Percentiles rank a stretch among this genome's conserved stretches.
Evolutionary conservation across 1,140 invertebrate species (phyloP).

Genomic region (Zaprionus vittiger): DNA sequence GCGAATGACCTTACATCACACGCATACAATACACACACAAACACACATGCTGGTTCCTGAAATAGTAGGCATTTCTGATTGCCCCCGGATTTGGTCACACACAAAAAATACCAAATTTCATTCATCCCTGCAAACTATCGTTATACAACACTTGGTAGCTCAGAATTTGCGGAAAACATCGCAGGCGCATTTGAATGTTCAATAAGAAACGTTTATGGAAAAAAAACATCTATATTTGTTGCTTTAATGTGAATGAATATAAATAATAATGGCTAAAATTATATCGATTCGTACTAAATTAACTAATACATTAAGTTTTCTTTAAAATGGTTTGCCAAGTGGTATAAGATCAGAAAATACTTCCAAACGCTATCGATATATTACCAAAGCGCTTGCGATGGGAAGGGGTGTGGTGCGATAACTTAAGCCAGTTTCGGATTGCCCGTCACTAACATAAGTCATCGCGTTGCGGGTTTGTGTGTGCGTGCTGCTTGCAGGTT

Average conservation of each 20-base stretch:
- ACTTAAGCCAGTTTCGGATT: conserved; percentile 36
- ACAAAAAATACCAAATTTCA: conserved; percentile 38
- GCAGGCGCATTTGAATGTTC: not conserved
- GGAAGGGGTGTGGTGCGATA: conserved; percentile 52
- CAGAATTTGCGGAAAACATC: not conserved
- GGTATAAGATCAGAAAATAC: not conserved
- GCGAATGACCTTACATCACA: conserved; percentile 79
- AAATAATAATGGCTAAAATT: too few relatives aligned
- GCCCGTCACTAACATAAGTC: conserved; percentile 48
- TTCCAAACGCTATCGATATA: conserved; percentile 15
- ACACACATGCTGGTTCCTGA: conserved; percentile 33
- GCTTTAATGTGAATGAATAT: not conserved
- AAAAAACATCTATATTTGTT: not conserved
- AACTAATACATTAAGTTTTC: too few relatives aligned
- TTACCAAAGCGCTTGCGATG: not conserved
- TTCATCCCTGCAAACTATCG: not conserved
- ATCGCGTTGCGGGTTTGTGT: conserved; percentile 39
- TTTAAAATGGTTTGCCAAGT: not conserved
- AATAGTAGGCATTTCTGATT: conserved; percentile 20
- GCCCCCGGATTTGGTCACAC: conserved; percentile 21
- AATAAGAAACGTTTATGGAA: not conserved
- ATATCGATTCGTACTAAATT: too few relatives aligned
- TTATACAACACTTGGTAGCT: conserved; percentile 13
- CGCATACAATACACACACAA: conserved; percentile 71
- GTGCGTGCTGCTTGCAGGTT: conserved; percentile 38